phyloP scores from a whole-genome alignment of 1,140 invertebrate species.

The Diuraphis noxia region DNA sequence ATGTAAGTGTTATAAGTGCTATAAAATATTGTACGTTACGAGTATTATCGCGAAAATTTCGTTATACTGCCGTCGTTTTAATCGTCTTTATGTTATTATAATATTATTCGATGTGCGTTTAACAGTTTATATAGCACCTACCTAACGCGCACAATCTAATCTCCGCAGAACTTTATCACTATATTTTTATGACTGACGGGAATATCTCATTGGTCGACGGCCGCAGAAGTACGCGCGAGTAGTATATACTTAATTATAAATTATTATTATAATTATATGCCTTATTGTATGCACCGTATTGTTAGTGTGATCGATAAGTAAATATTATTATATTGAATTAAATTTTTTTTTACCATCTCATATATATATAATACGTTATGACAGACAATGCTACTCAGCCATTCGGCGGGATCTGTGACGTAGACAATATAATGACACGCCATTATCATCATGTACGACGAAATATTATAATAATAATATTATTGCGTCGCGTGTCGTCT shows the following conservation, averaged over 20 bases:
- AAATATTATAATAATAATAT: too few species aligned
- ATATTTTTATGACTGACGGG: background rate
- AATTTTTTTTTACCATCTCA: too few species aligned
- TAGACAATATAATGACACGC: background rate
- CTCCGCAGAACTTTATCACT: background rate
- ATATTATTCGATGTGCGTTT: background rate
- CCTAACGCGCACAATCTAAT: background rate
- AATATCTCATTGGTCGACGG: background rate
- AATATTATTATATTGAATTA: background rate
- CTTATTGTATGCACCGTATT: background rate
- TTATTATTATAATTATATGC: background rate
- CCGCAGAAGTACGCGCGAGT: background rate
- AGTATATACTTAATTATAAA: background rate
- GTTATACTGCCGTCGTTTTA: background rate
- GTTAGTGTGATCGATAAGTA: background rate
- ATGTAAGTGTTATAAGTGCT: too few species aligned
- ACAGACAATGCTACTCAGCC: background rate
- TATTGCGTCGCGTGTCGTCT: background rate
- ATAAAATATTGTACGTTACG: too few species aligned
- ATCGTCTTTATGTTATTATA: background rate
- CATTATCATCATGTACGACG: background rate
- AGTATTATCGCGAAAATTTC: background rate
- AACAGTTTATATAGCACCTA: background rate
- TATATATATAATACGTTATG: too few species aligned
- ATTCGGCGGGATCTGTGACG: background rate